A percentile compares a stretch with the other conserved stretches of the same genome.
These are phyloP conservation scores for Pollenia labialis DNA, from an alignment of 2,888 invertebrate species.

Conservation along the genomic window DNA sequence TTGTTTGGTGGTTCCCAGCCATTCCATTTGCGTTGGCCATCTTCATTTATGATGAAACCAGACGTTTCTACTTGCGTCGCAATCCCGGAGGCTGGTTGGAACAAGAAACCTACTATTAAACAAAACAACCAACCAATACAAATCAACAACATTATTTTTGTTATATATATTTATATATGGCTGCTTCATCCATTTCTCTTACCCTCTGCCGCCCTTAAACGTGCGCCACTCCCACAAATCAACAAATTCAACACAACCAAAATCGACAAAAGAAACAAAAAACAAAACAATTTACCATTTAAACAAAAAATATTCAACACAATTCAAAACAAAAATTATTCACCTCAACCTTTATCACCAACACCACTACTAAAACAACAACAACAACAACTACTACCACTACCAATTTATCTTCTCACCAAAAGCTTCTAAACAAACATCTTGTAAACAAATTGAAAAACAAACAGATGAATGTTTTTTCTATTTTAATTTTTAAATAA, in stretches of 20 bases:
- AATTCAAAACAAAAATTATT: slow-evolving; percentile 37
- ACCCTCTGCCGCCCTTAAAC: slow-evolving; percentile 52
- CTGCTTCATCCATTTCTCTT: slow-evolving; percentile 72
- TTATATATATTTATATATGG: slow-evolving; percentile 56
- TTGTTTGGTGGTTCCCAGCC: slow-evolving; percentile 99
- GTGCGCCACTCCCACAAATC: slow-evolving; percentile 56
- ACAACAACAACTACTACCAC: slow-evolving; percentile 78
- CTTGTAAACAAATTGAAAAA: slow-evolving; percentile 31
- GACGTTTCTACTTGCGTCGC: slow-evolving; percentile 98
- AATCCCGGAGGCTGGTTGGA: slow-evolving; percentile 99
- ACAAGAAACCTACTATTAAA: slow-evolving; percentile 99
- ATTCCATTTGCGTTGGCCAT: slow-evolving; percentile 99
- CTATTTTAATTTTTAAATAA: slow-evolving; percentile 33
- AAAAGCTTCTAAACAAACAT: slow-evolving; percentile 72
- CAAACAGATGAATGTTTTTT: slow-evolving; percentile 35
- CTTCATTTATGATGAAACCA: slow-evolving; percentile 99
- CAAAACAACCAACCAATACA: slow-evolving; percentile 65
- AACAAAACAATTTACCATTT: slow-evolving; percentile 34
- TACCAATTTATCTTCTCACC: slow-evolving; percentile 75
- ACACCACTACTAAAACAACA: slow-evolving; percentile 73
- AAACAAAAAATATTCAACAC: slow-evolving; percentile 32
- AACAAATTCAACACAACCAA: slow-evolving; percentile 64
- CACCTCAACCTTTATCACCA: slow-evolving; percentile 76
- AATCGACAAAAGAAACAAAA: slow-evolving; percentile 32
- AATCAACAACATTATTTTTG: slow-evolving; percentile 70